A percentile compares a stretch with the other conserved stretches of the same genome.
These are phyloP conservation scores for Plagodis dolabraria DNA, from an alignment of 2,888 invertebrate genomes.

Conservation along the genomic window DNA sequence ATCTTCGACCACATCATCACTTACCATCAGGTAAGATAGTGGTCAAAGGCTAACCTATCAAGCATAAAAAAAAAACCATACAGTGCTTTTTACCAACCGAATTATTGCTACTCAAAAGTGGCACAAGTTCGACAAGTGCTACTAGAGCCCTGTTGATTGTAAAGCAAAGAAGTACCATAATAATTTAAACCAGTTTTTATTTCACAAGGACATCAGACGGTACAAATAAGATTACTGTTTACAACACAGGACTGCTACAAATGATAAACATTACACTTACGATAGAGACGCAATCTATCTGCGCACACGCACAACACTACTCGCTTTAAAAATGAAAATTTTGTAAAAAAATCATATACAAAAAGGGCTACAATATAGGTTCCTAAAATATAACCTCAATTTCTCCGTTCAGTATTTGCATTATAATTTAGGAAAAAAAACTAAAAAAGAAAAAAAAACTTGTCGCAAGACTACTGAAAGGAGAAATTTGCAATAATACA, in stretches of 20 bases:
- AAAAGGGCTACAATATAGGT: constrained; percentile 10
- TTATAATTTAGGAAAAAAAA: constrained; percentile 56
- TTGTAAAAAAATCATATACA: constrained; percentile 35
- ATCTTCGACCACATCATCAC: too few species aligned
- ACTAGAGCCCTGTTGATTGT: background rate
- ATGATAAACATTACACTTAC: constrained; percentile 76
- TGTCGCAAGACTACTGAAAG: constrained; percentile 64
- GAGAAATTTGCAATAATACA: constrained; percentile 48
- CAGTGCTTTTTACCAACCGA: too few species aligned
- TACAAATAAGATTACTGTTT: constrained; percentile 58
- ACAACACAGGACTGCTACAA: constrained; percentile 55
- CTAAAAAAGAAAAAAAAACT: constrained; percentile 41
- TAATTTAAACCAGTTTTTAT: constrained; percentile 51
- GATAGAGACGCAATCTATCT: constrained; percentile 49
- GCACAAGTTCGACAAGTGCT: background rate
- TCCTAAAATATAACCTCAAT: constrained; percentile 8
- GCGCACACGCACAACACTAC: constrained; percentile 50
- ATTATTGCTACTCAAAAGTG: too few species aligned
- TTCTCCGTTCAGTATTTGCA: constrained; percentile 69
- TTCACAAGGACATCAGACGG: constrained; percentile 59
- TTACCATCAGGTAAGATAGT: too few species aligned
- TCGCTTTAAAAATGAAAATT: constrained; percentile 47
- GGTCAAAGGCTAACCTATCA: too few species aligned
- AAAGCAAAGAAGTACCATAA: background rate
- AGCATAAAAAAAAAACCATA: too few species aligned